Conservation (phyloP, 2,113 vertebrate species). For the Onychostruthus taczanowskii region DNA sequence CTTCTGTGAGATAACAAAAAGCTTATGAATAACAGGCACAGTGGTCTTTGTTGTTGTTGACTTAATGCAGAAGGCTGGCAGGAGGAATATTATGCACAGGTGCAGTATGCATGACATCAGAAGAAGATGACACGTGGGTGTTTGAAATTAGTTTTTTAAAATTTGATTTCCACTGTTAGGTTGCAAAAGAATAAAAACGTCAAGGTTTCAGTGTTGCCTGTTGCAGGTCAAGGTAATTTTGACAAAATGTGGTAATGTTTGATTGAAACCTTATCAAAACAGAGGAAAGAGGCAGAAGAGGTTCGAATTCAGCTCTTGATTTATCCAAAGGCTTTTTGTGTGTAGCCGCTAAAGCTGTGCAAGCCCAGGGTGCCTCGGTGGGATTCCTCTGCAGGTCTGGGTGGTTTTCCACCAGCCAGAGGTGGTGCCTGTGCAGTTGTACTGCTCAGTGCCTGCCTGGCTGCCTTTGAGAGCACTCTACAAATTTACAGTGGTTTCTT, state of each 20-base stretch:
- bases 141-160: not conserved
- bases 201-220: not conserved
- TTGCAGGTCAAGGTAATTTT: not conserved
- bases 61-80: not conserved
- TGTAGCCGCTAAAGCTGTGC: not conserved
- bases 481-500: not conserved
- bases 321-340: not conserved
- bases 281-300: not conserved
- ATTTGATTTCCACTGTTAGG: not conserved
- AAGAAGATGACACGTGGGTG: not conserved
- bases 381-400: not conserved
- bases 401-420: not conserved
- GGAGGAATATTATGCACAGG: constrained; percentile 22
- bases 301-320: not conserved
- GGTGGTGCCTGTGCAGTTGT: not conserved
- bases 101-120: not conserved
- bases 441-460: accelerated
- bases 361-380: accelerated
- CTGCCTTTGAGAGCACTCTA: not conserved
- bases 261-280: not conserved
- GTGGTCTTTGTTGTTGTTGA: constrained; percentile 13
- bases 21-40: constrained; percentile 3
- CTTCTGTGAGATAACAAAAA: constrained; percentile 2
- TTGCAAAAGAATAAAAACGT: not conserved
- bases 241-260: not conserved